phyloP scores from a whole-genome alignment of 2,888 invertebrate genomes.

The Eristalinus aeneus region DNA sequence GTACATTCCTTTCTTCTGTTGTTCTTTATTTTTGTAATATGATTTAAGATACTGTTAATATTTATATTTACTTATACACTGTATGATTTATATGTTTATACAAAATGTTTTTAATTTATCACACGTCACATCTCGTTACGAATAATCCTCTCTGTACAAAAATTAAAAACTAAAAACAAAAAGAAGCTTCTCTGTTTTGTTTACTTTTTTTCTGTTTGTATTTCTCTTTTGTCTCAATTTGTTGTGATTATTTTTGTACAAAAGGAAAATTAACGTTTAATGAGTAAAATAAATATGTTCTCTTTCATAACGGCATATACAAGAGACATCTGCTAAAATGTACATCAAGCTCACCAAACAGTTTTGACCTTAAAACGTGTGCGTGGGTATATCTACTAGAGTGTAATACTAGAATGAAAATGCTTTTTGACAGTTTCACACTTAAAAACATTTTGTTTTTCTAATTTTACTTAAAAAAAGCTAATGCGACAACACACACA shows the following conservation, averaged over 20 bases:
- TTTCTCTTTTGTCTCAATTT: conserved; percentile 15
- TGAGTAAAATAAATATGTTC: conserved; percentile 49
- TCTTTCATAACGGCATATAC: conserved; percentile 61
- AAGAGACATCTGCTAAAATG: conserved; percentile 60
- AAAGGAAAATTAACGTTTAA: conserved; percentile 25
- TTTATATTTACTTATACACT: conserved; percentile 60
- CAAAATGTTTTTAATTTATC: conserved; percentile 26
- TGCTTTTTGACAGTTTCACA: background rate
- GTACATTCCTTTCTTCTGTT: conserved; percentile 55
- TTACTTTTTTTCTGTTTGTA: conserved; percentile 16
- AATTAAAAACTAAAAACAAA: background rate
- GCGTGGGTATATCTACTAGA: conserved; percentile 48
- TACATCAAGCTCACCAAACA: conserved; percentile 61
- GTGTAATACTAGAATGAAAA: background rate
- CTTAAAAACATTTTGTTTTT: conserved; percentile 27
- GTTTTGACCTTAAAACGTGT: conserved; percentile 41
- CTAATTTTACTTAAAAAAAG: conserved; percentile 27
- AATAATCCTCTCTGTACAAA: background rate
- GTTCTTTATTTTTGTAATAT: conserved; percentile 38
- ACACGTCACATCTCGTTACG: conserved; percentile 26
- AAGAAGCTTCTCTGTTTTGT: background rate
- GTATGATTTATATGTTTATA: conserved; percentile 60
- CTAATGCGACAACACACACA: conserved; percentile 16
- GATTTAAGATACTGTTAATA: conserved; percentile 62
- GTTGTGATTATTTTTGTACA: conserved; percentile 44